These are phyloP conservation scores for Acrocephalus arundinaceus DNA, from an alignment of 2,113 vertebrate genomes.

Conservation along the genomic window DNA sequence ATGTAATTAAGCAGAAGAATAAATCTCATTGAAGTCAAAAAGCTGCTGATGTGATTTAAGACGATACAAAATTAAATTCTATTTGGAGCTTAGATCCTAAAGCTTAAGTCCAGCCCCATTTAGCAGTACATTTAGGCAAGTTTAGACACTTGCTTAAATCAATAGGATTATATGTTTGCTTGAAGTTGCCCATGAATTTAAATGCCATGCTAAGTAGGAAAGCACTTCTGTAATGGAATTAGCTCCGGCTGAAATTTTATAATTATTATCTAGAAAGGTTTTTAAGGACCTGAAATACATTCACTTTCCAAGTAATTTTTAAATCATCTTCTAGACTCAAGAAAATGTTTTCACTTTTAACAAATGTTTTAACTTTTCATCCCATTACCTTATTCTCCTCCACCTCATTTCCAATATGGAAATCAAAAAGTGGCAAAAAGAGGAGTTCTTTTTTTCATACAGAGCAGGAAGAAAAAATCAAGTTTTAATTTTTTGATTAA, in stretches of 20 bases:
- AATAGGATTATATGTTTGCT: conserved; percentile 44
- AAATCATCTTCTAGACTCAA: background rate
- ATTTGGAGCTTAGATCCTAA: conserved; percentile 31
- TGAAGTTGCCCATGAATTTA: conserved; percentile 28
- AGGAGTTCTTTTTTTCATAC: background rate
- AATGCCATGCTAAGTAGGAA: conserved; percentile 16
- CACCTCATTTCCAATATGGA: background rate
- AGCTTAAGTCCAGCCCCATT: conserved; percentile 13
- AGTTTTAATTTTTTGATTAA: background rate
- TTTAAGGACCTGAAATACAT: background rate
- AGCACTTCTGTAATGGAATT: conserved; percentile 15
- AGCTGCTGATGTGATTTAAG: conserved; percentile 37
- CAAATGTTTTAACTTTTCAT: background rate
- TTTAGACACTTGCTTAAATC: conserved; percentile 24
- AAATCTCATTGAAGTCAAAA: conserved; percentile 44
- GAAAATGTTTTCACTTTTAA: background rate
- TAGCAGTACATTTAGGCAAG: background rate
- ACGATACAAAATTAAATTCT: conserved; percentile 29
- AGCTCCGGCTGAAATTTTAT: background rate
- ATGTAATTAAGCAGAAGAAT: conserved; percentile 24
- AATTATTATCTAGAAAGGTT: background rate
- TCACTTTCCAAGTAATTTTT: background rate
- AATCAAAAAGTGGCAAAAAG: background rate
- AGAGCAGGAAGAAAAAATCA: background rate
- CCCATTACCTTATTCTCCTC: background rate